Evolutionary conservation across 2,888 invertebrate species (phyloP), one percentile per base, ranked within the genome.

Genomic region (Anthophora plumipes): DNA sequence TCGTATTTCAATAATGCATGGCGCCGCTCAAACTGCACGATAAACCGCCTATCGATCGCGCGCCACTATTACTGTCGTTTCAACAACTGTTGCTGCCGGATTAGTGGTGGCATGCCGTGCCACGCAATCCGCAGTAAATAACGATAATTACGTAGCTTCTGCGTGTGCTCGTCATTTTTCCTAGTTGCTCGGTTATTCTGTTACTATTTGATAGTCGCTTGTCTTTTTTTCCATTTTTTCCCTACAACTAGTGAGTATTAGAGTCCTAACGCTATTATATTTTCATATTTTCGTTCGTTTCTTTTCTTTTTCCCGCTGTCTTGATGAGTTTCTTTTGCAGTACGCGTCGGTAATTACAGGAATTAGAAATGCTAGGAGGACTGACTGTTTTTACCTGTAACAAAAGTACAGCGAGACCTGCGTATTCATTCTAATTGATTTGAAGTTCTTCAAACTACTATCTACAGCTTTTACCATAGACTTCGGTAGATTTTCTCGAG

Each of bases 41-140:
- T 75, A 75, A 75, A 80, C 72, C 71, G 60, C 64, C 69, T 72
- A 77, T 84, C 75, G 73, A 78, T 71, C 73, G 68, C 68, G 48
- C 39, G 69, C 63, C 59, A 63, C 77, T 84, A 77, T 84, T 79
- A 80, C 74, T 74, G 71, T 60, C 74, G 77, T 78, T 80, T 83
- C 83, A 81, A 86, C 86, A 81, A 86, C 81, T 81, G 79, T 81
- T 81, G 81, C 81, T 79, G 78, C 80, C 60, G 79, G 79, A 81
- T 81, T 79, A 79, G 79, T 25, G 69, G 73, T 63, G 66, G 67
- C 79, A 55, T 41, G 78, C 64, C 61, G 54, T 46, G 14, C 68
- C 63, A 31, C 79, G 69, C 52, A 48, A 60, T 67, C 71, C 63
- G 55, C 55, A 50, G 57, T 73, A 72, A 77, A 78, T 59, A 63